These are phyloP conservation scores for Dolichoris vasculosae DNA, from an alignment of 1,140 invertebrate genomes.

Conservation along the genomic window DNA sequence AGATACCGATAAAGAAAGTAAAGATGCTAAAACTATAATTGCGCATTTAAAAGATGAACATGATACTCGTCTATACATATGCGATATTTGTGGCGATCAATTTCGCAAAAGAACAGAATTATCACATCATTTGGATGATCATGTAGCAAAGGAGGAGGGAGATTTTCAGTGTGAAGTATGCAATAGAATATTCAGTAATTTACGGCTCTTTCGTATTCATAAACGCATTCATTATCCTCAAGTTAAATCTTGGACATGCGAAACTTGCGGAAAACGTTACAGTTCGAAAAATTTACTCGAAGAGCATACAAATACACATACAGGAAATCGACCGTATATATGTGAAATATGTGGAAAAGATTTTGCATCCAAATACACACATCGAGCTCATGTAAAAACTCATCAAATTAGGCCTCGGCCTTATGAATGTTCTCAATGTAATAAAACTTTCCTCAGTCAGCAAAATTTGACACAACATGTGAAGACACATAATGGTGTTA, in stretches of 20 bases:
- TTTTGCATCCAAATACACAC: constrained; percentile 86
- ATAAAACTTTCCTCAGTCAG: constrained; percentile 83
- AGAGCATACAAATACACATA: constrained; percentile 84
- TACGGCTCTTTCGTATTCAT: constrained; percentile 79
- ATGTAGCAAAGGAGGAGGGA: constrained; percentile 78
- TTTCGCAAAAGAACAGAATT: constrained; percentile 79
- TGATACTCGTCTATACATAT: constrained; percentile 80
- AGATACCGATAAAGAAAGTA: constrained; percentile 69
- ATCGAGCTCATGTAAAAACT: constrained; percentile 84
- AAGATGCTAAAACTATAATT: constrained; percentile 78
- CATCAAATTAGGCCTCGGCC: constrained; percentile 82
- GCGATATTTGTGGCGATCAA: constrained; percentile 81
- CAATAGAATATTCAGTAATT: constrained; percentile 78
- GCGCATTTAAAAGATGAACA: constrained; percentile 78
- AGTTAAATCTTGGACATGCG: constrained; percentile 79
- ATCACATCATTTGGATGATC: constrained; percentile 80
- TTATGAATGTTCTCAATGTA: constrained; percentile 80
- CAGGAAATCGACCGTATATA: constrained; percentile 79
- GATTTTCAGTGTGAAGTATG: constrained; percentile 81
- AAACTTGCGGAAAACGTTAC: constrained; percentile 79
- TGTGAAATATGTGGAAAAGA: constrained; percentile 81
- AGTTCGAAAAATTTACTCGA: constrained; percentile 80
- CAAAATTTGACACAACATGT: constrained; percentile 85
- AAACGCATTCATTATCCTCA: constrained; percentile 79
- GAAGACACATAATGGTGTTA: constrained; percentile 81